Evolutionary conservation across 92 coral and sea anemone genomes (phyloP), one percentile per base, ranked within the genome.

Genomic region (Epizoanthus ramosus): DNA sequence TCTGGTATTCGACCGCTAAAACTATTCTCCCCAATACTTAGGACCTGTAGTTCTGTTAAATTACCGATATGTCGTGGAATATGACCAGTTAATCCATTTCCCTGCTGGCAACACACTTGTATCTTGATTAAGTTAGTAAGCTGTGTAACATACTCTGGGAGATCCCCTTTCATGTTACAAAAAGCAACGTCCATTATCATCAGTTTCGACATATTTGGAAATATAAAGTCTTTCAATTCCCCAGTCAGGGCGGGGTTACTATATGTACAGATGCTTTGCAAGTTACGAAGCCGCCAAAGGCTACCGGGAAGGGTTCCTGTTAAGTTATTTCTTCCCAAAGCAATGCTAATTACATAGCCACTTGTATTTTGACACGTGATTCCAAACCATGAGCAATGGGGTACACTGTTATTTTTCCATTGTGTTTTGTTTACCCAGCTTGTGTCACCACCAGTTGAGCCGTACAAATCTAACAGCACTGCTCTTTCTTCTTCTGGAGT

Each of bases 321-420:
- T 15, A 94, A 70, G 28, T 90, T 86, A 68, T 94, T 94, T 0
- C 68, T 39, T 2, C 65, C 45, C 73, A 94, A 60, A 70, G 43
- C 23, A 64, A 94, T 86, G 24, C 92, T 86, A 50, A 90, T 90
- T 24, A 94, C 72, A 85, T 92, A 86, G 47, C 88, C 87, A 25
- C 52, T 82, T 13, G 75, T 73, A 8, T 57, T 64, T 14, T 89
- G 80, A 47, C 98, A 94, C 54, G 87, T 87, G n/a, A 94, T 79
- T 73, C 98, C 98, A 33, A 72, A 79, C 98, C 95, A 94, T 63
- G 59, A 6, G 86, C 98, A 94, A 83, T 94, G 95, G 5, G 85
- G 37, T 13, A 85, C 68, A 50, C 65, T 12, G 3, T 71, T 64
- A 52, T 68, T 28, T 7, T 75, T 80, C 98, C 98, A 93, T 25